Percentiles rank a stretch among this genome's conserved stretches.
Conservation (phyloP, 1,140 invertebrate species). For the Spodoptera frugiperda region DNA sequence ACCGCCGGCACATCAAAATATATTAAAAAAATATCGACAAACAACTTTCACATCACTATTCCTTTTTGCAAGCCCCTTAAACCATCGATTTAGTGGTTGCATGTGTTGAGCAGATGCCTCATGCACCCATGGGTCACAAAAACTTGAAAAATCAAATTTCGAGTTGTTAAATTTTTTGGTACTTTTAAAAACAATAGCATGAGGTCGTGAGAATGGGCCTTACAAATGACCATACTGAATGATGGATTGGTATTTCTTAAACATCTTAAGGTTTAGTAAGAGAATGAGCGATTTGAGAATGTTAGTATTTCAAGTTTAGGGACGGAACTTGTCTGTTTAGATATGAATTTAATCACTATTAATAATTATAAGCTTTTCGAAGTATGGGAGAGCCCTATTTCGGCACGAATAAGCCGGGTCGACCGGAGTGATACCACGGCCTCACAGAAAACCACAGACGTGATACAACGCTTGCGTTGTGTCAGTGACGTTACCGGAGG, state of each 20-base stretch:
- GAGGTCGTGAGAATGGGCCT: conserved; percentile 59
- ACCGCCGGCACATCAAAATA: no score
- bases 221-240: conserved; percentile 37
- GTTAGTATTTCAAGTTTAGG: not conserved
- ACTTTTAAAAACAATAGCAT: conserved; percentile 70
- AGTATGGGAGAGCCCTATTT: no score
- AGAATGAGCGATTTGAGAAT: no score
- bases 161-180: conserved; percentile 60
- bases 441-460: no score
- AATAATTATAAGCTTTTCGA: no score
- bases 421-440: no score
- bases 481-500: no score
- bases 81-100: conserved; percentile 71
- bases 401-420: no score
- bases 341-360: no score
- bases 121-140: conserved; percentile 60
- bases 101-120: conserved; percentile 77
- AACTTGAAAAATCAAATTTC: conserved; percentile 57
- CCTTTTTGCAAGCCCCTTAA: conserved; percentile 70
- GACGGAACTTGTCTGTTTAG: no score
- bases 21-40: conserved; percentile 5
- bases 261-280: not conserved
- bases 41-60: conserved; percentile 56
- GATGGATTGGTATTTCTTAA: not conserved
- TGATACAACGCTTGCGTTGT: no score